Percentiles rank a stretch among this genome's conserved stretches.
Evolutionary conservation across 2,888 invertebrate species (phyloP).

Genomic region (Caenorhabditis angaria): DNA sequence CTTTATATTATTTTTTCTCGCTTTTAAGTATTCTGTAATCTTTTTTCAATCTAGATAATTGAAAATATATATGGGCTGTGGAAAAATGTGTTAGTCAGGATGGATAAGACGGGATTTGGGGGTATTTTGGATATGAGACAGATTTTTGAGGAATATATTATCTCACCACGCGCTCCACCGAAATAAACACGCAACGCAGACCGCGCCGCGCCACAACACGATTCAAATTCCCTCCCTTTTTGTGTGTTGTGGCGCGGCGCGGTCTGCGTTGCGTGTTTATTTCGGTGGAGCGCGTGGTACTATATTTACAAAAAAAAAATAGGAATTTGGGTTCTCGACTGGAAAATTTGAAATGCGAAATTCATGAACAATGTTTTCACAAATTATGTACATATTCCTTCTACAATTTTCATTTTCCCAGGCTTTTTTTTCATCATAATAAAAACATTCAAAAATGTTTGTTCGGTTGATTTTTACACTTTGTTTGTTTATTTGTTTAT

Average conservation of each 20-base stretch:
- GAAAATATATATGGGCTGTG: neutral
- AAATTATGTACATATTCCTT: neutral
- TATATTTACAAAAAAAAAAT: too few relatives aligned
- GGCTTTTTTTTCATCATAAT: neutral
- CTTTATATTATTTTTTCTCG: neutral
- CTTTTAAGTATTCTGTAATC: neutral
- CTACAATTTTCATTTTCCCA: constrained; percentile 15
- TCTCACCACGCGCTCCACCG: too few relatives aligned
- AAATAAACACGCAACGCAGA: too few relatives aligned
- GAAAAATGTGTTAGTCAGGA: neutral
- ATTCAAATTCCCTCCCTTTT: too few relatives aligned
- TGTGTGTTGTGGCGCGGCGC: too few relatives aligned
- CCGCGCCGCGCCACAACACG: too few relatives aligned
- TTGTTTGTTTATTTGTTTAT: neutral
- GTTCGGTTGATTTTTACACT: constrained; percentile 1
- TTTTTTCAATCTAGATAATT: neutral
- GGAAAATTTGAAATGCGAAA: too few relatives aligned
- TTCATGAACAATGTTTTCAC: too few relatives aligned
- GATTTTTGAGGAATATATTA: too few relatives aligned
- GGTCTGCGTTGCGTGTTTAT: too few relatives aligned
- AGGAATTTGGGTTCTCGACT: too few relatives aligned
- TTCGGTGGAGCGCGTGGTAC: too few relatives aligned
- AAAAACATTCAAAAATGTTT: neutral
- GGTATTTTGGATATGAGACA: neutral
- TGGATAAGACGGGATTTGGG: neutral